Base-by-base conservation (phyloP, 2,888 invertebrate species). In the Sipunculus nudus region DNA sequence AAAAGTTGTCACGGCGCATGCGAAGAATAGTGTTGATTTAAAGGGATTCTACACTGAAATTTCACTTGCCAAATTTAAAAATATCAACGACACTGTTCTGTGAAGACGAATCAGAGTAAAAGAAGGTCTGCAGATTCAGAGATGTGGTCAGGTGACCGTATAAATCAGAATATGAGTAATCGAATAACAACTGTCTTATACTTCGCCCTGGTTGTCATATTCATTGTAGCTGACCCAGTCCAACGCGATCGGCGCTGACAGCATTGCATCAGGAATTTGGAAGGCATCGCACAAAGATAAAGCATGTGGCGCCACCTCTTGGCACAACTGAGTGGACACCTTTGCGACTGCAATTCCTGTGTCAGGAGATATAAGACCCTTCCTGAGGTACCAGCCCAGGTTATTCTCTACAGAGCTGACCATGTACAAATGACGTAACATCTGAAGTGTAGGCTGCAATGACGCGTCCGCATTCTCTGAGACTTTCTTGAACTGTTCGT, bases 221-320 rank as follows among this genome's bases (percentile, higher is more conserved):
- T 60, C 60, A 59, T 69, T 69, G 53, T 69, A 69, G 31, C 53
- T 56, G 28, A 69, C 58, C 69, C 69, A 69, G 55, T 69, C 58
- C 19, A 59, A 29, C 28, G 65, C 69, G 38, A 69, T 69, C 6
- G 69, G 69, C 3, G 67, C 69, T 21, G 66, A 67, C 16, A 67
- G 47, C 59, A 67, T 59, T 39, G 38, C 46, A 31, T 60, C 62
- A 29, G 50, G 50, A 16, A 68, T 31, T 32, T 39, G 65, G 45
- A 68, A 69, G 31, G 60, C 60, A 35, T 60, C 67, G 40, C 39
- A 49, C 28, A 68, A 55, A 19, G 53, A 59, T 29, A 68, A 54
- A 35, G 59, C 46, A 28, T 63, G 61, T 31, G 61, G 68, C n/a
- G 57, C 55, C 6, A 65, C 32, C 10, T 59, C 63, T n/a, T 19